phyloP scores from a whole-genome alignment of 2,888 invertebrate genomes.

The Chymomyza procnemis region DNA sequence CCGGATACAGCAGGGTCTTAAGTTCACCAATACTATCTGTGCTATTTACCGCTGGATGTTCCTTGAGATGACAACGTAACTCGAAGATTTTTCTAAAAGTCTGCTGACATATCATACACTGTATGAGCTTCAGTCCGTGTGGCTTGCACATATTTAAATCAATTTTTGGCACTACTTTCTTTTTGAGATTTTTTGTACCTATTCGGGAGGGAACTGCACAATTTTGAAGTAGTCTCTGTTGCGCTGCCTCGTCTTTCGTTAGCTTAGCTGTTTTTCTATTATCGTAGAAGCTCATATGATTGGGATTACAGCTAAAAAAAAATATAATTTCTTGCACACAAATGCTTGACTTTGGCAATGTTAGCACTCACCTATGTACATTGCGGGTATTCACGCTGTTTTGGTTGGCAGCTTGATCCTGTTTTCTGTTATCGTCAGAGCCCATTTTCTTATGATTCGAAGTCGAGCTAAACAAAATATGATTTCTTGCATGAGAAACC shows the following conservation, averaged over 20 bases:
- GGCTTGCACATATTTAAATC: slow-evolving; percentile 46
- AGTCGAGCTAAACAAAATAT: no score
- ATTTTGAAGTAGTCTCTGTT: background rate
- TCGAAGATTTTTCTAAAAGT: slow-evolving; percentile 43
- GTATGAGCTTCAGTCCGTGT: slow-evolving; percentile 46
- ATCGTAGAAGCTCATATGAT: background rate
- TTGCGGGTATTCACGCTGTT: background rate
- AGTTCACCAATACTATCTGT: background rate
- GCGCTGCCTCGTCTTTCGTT: background rate
- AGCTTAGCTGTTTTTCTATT: background rate
- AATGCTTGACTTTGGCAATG: background rate
- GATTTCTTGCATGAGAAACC: no score
- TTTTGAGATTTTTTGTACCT: background rate
- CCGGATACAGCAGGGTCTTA: background rate
- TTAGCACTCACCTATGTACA: background rate
- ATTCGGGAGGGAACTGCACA: background rate
- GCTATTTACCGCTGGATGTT: background rate
- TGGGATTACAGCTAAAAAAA: background rate
- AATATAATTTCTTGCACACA: background rate
- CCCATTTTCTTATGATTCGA: no score
- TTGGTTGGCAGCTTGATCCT: background rate
- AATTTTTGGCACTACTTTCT: background rate
- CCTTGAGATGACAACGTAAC: slow-evolving; percentile 45
- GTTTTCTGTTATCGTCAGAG: no score
- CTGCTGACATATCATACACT: slow-evolving; percentile 61